Evolutionary conservation across 2,113 vertebrate species (phyloP).

Genomic region (Protobothrops flavoviridis): DNA sequence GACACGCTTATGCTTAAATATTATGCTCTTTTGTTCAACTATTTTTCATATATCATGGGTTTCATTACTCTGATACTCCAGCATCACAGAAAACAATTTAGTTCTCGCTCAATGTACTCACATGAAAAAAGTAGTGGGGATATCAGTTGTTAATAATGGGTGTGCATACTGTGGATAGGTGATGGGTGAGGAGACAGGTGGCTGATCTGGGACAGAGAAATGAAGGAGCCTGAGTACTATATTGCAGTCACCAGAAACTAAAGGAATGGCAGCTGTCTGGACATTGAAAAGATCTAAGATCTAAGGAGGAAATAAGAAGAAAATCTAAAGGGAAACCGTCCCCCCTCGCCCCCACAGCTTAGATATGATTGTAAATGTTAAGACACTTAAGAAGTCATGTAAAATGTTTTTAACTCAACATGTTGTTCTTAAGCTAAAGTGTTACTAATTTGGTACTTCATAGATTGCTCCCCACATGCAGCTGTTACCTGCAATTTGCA

Average conservation of each 20-base stretch:
- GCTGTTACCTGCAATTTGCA: not conserved
- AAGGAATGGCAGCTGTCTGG: constrained; percentile 46
- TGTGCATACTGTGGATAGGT: not conserved
- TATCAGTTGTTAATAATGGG: constrained; percentile 34
- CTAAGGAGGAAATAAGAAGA: rapidly evolving
- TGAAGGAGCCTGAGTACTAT: constrained; percentile 36
- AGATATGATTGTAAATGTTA: not conserved
- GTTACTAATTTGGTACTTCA: not conserved
- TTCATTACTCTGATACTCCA: not conserved
- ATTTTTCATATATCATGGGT: not conserved
- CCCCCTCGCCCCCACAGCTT: not conserved
- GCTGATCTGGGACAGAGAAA: constrained; percentile 45
- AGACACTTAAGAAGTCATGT: not conserved
- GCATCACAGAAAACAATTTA: not conserved
- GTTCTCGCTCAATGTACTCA: not conserved
- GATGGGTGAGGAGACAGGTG: constrained; percentile 48
- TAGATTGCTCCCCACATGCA: not conserved
- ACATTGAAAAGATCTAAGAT: not conserved
- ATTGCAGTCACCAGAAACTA: constrained; percentile 29
- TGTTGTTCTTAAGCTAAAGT: not conserved
- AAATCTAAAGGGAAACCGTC: not conserved
- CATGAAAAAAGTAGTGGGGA: not conserved
- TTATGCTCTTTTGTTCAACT: not conserved
- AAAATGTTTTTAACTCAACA: not conserved
- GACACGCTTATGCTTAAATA: not conserved